Evolutionary conservation across 2,797 vertebrate species (phyloP), one percentile per base, ranked within the genome.

Genomic region (Pteropus rufus): DNA sequence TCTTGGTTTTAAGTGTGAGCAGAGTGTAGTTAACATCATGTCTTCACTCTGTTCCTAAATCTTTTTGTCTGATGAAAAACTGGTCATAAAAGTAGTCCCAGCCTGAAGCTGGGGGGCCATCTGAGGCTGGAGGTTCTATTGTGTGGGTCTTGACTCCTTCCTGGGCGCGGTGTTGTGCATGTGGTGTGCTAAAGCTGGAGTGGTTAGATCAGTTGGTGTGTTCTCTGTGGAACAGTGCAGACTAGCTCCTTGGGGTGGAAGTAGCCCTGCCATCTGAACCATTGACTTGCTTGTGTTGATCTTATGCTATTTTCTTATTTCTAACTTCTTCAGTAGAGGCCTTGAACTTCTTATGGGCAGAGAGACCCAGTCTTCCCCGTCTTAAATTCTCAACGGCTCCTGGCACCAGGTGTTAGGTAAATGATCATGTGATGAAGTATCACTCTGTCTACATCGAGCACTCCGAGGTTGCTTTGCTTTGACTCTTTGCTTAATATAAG

Each of bases 51-150:
- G 29, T 44, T 80, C 52, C 58, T 94, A 19, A 16, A 16, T 70
- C 54, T 92, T 93, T 83, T 93, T 44, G 31, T 90, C 60, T 77
- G 72, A 94, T 72, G 52, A 92, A 90, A 91, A 58, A 24, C 18
- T 2, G 14, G 72, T 56, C n/a, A 67, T 73, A 52, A 41, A 26
- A 44, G 21, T 69, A 54, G 56, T 64, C 34, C 77, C 12, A 29
- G 85, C 80, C 34, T 54, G 67, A 29, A 86, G 34, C 73, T 39
- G 62, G 58, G n/a, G 62, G 11, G 67, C 41, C 12, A 4, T 26
- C 24, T 0, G 39, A 81, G 73, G 41, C 67, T 52, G 26, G 67
- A 88, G 60, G 46, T 36, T 36, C 52, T 34, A 8, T 34, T 16
- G 2, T 14, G 12, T 18, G 60, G 64, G 80, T 54, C 76, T 62